These are phyloP conservation scores for Falco novaeseelandiae DNA, from an alignment of 2,797 vertebrate species.

Conservation along the genomic window DNA sequence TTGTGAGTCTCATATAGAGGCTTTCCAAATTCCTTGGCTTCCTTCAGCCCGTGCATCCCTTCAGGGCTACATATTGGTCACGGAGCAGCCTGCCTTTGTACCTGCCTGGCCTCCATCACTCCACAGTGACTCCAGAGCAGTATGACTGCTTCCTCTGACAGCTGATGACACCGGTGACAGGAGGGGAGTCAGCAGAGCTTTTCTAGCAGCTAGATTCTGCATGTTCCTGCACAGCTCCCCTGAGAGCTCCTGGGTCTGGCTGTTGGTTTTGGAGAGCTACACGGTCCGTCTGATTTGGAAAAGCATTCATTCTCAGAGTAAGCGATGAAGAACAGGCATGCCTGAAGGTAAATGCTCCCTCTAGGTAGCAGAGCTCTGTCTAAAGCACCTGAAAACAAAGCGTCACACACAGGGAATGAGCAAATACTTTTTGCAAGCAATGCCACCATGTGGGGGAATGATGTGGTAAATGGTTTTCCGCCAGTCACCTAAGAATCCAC, in stretches of 20 bases:
- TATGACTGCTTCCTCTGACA: not conserved
- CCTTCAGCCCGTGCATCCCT: not conserved
- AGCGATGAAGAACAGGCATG: not conserved
- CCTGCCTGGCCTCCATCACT: not conserved
- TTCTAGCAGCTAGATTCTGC: not conserved
- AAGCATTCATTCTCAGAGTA: not conserved
- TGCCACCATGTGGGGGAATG: not conserved
- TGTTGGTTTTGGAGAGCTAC: not conserved
- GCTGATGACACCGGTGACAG: not conserved
- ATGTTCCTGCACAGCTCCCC: not conserved
- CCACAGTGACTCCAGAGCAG: not conserved
- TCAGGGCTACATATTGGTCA: not conserved
- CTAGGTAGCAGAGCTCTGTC: not conserved
- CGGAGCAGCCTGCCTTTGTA: not conserved
- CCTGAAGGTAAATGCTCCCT: not conserved
- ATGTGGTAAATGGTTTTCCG: not conserved
- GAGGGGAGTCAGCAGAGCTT: not conserved
- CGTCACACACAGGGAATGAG: not conserved
- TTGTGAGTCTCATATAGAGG: not conserved
- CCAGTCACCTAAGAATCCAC: not conserved
- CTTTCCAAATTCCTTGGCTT: not conserved
- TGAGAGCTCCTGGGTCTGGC: not conserved
- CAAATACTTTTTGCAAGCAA: not conserved
- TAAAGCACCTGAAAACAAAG: not conserved
- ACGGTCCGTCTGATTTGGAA: not conserved